Conservation (phyloP, 37 sponge, comb jelly and placozoan species). For the Tethya wilhelma region DNA sequence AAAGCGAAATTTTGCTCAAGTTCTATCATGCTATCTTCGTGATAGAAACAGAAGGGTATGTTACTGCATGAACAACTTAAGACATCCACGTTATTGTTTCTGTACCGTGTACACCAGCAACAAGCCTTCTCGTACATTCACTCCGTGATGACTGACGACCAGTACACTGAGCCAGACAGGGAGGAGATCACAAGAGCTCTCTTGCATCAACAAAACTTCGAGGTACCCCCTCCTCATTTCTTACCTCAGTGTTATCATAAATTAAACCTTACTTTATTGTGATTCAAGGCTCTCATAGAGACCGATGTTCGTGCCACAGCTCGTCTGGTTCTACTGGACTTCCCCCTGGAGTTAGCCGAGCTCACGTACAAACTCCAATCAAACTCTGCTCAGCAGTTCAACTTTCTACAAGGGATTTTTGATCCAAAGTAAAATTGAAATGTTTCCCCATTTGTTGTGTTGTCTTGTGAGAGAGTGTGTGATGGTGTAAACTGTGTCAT, state of each 20-base stretch:
- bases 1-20: conserved; percentile 75
- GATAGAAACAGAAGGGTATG: conserved; percentile 73
- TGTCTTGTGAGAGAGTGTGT: too few species aligned
- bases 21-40: conserved; percentile 80
- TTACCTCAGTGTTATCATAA: neutral
- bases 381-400: conserved; percentile 57
- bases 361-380: conserved; percentile 48
- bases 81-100: neutral
- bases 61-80: neutral
- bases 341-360: conserved; percentile 71
- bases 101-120: conserved; percentile 21
- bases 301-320: conserved; percentile 70
- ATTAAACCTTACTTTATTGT: neutral
- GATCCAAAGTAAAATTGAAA: conserved; percentile 63
- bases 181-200: conserved; percentile 73
- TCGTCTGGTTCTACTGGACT: conserved; percentile 75
- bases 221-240: conserved; percentile 25
- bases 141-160: conserved; percentile 73
- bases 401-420: conserved; percentile 75
- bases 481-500: neutral
- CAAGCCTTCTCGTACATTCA: conserved; percentile 81
- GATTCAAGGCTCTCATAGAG: conserved; percentile 53
- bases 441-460: too few species aligned
- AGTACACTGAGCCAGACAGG: conserved; percentile 72
- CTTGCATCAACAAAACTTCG: conserved; percentile 51